Evolutionary conservation across 2,113 vertebrate genomes (phyloP).

Genomic region (Erpornis zantholeuca): DNA sequence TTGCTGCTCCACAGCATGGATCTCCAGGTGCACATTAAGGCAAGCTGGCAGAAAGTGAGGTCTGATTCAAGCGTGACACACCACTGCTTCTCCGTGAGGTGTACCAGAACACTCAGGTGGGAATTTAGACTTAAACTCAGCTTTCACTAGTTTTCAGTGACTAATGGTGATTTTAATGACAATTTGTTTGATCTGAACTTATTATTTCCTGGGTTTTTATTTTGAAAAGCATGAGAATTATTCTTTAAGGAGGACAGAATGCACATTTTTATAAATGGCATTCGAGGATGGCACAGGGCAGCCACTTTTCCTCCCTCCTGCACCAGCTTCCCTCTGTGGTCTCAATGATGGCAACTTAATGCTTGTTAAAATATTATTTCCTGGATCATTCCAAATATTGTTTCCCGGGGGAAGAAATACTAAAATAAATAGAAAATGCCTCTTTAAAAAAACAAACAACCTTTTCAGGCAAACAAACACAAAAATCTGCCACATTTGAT

Average conservation of each 20-base stretch:
- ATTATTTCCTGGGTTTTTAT: not conserved
- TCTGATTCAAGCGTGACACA: accelerated
- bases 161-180: not conserved
- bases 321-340: not conserved
- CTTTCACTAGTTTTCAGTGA: not conserved
- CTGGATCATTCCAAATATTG: not conserved
- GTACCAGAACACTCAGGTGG: not conserved
- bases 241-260: not conserved
- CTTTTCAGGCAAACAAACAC: not conserved
- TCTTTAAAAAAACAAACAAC: not conserved
- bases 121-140: not conserved
- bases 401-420: not conserved
- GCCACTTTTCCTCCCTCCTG: not conserved
- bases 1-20: accelerated
- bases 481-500: not conserved
- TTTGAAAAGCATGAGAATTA: not conserved
- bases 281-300: accelerated
- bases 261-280: not conserved
- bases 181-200: not conserved
- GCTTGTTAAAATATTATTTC: constrained; percentile 15
- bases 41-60: not conserved
- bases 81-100: accelerated
- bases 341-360: not conserved
- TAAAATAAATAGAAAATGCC: not conserved
- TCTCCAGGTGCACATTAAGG: accelerated